phyloP scores from a whole-genome alignment of 2,888 invertebrate genomes.

The Drosophila recens region DNA sequence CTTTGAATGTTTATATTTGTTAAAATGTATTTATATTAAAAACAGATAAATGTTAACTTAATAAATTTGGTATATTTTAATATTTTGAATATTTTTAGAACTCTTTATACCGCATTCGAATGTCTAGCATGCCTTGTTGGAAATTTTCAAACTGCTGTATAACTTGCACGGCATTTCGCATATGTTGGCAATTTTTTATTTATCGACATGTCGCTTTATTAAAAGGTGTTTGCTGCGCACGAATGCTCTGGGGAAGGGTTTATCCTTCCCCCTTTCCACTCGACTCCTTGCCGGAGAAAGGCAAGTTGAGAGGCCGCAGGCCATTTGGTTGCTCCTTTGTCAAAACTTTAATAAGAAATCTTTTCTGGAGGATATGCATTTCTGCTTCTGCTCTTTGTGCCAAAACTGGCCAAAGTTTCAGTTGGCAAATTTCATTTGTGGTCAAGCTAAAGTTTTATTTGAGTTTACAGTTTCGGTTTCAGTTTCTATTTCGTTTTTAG shows the following conservation, averaged over 20 bases:
- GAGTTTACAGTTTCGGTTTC: conserved; percentile 53
- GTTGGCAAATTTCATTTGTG: conserved; percentile 61
- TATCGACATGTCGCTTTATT: conserved; percentile 69
- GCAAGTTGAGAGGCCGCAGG: conserved; percentile 30
- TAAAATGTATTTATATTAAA: too few relatives aligned
- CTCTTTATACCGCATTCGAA: conserved; percentile 11
- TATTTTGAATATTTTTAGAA: not conserved
- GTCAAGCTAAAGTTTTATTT: conserved; percentile 66
- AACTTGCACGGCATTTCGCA: conserved; percentile 56
- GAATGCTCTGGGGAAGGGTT: conserved; percentile 5
- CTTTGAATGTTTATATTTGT: too few relatives aligned
- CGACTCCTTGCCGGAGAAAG: not conserved
- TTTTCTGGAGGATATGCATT: conserved; percentile 42
- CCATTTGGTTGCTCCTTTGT: conserved; percentile 45
- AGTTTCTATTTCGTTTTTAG: conserved; percentile 51
- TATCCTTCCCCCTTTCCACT: not conserved
- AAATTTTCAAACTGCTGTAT: conserved; percentile 20
- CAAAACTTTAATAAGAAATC: conserved; percentile 52
- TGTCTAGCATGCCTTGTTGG: not conserved
- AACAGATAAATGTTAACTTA: not conserved
- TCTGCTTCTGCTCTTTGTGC: conserved; percentile 8
- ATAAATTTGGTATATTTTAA: not conserved
- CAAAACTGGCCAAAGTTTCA: conserved; percentile 37
- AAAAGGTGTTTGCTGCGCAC: conserved; percentile 64
- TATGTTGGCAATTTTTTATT: conserved; percentile 82